Evolutionary conservation across 2,797 vertebrate genomes (phyloP).

Genomic region (Babyrousa celebensis): DNA sequence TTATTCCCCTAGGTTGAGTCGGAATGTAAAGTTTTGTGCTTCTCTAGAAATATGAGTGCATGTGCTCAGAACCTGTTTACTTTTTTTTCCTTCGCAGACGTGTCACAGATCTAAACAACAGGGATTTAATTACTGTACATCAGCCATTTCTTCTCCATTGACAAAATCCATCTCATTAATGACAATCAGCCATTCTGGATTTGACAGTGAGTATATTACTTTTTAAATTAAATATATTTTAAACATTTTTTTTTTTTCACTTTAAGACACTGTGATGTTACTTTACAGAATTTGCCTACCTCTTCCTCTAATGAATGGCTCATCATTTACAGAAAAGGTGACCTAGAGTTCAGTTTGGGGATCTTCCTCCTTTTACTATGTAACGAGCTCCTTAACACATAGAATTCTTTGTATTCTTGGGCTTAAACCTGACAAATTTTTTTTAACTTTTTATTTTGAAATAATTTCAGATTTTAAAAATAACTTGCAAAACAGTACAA

Average conservation of each 20-base stretch:
- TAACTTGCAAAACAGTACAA: background rate
- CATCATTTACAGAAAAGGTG: background rate
- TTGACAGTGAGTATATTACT: slow-evolving; percentile 94
- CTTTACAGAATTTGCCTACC: background rate
- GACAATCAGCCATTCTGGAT: slow-evolving; percentile 95
- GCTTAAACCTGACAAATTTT: background rate
- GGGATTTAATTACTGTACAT: slow-evolving; percentile 93
- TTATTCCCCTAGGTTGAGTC: background rate
- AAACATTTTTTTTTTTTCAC: background rate
- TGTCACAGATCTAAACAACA: slow-evolving; percentile 92
- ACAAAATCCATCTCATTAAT: slow-evolving; percentile 97
- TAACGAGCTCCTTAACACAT: slow-evolving; percentile 22
- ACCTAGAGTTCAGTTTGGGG: background rate
- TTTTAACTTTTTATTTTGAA: slow-evolving; percentile 13
- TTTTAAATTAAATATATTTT: slow-evolving; percentile 89
- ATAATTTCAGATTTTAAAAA: slow-evolving; percentile 50
- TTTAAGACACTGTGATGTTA: background rate
- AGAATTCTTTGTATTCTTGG: background rate
- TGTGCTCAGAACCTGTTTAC: slow-evolving; percentile 42
- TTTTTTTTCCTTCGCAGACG: slow-evolving; percentile 90
- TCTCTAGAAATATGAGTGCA: background rate
- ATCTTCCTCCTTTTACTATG: background rate
- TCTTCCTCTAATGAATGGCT: slow-evolving; percentile 22
- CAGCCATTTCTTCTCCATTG: slow-evolving; percentile 92
- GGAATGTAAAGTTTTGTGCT: background rate